Conservation (phyloP, 2,888 invertebrate species). For the Helobdella robusta region DNA sequence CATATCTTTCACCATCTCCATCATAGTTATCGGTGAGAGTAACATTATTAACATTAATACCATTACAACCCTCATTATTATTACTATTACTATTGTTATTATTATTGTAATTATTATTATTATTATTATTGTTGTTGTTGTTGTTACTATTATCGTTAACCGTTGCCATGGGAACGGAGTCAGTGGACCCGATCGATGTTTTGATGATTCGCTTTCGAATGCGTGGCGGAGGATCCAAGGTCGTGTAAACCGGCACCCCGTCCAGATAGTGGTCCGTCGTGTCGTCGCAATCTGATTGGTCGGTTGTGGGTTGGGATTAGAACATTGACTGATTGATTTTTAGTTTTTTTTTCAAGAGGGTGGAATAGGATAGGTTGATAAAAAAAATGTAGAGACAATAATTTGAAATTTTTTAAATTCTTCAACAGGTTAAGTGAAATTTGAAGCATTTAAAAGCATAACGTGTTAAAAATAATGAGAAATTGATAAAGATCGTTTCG, state of each 20-base stretch:
- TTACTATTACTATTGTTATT: not conserved
- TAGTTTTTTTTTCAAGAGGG: no score
- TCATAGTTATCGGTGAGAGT: no score
- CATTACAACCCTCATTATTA: not conserved
- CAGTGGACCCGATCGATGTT: not conserved
- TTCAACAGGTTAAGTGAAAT: no score
- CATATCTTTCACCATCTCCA: no score
- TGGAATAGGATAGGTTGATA: no score
- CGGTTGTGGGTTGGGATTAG: not conserved
- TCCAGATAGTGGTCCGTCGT: slow-evolving; percentile 12
- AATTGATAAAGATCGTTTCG: no score
- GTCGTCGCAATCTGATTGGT: slow-evolving; percentile 17
- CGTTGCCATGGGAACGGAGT: slow-evolving; percentile 6
- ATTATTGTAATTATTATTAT: not conserved
- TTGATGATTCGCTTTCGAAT: not conserved
- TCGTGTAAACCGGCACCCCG: slow-evolving; percentile 22
- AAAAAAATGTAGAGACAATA: no score
- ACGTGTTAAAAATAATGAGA: no score
- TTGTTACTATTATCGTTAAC: not conserved
- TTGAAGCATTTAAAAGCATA: no score
- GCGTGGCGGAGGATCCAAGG: slow-evolving; percentile 17
- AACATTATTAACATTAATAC: no score
- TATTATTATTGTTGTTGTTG: not conserved
- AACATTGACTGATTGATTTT: no score
- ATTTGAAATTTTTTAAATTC: no score